These are phyloP conservation scores for Platerodrilus igneus DNA, from an alignment of 2,888 invertebrate genomes.

Conservation along the genomic window DNA sequence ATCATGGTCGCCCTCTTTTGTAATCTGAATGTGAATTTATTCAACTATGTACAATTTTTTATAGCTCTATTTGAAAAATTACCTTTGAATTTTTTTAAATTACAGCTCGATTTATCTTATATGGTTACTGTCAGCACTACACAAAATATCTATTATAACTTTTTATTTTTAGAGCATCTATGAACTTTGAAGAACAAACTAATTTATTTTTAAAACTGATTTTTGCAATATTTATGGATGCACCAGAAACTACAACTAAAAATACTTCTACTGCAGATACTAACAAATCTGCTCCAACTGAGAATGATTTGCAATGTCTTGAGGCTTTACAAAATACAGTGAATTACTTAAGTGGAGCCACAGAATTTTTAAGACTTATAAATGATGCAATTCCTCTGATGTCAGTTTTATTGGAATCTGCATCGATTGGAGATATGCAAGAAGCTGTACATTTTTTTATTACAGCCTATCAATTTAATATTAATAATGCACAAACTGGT, in stretches of 20 bases:
- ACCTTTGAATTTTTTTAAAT: too few species aligned
- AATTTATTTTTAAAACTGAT: conserved; percentile 30
- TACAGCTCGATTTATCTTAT: too few species aligned
- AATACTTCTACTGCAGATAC: conserved; percentile 30
- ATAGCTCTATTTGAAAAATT: too few species aligned
- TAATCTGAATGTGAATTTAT: too few species aligned
- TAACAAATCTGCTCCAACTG: conserved; percentile 34
- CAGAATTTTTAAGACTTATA: conserved; percentile 37
- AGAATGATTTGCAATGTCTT: conserved; percentile 46
- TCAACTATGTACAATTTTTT: too few species aligned
- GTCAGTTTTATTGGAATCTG: conserved; percentile 67
- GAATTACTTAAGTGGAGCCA: conserved; percentile 61
- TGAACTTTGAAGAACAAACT: conserved; percentile 27
- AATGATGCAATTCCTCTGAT: conserved; percentile 60
- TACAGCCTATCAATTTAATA: conserved; percentile 70
- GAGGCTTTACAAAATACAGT: conserved; percentile 51
- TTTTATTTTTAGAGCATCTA: conserved; percentile 21
- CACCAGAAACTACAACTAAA: conserved; percentile 14
- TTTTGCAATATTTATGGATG: conserved; percentile 30
- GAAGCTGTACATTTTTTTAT: conserved; percentile 89
- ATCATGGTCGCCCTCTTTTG: too few species aligned
- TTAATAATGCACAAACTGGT: conserved; percentile 67
- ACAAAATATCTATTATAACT: conserved; percentile 4
- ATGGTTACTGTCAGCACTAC: too few species aligned
- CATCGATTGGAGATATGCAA: conserved; percentile 71